These are phyloP conservation scores for Gallinago undulata DNA, from an alignment of 2,113 vertebrate species.

Conservation along the genomic window DNA sequence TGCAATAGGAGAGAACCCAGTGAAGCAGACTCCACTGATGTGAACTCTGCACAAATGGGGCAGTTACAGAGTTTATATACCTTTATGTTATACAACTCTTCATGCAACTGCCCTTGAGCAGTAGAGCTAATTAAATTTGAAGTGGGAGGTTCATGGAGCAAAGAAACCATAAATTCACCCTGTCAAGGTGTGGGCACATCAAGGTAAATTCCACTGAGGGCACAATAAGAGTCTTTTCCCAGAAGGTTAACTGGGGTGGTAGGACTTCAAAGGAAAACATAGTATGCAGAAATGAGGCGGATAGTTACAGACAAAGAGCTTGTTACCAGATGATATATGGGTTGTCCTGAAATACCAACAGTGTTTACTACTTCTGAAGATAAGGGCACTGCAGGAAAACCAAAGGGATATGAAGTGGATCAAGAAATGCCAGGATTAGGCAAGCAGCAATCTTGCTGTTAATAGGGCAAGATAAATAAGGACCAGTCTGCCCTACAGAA, in stretches of 20 bases:
- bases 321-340: neutral
- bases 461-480: neutral
- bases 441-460: neutral
- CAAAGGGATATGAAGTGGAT: neutral
- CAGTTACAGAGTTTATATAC: neutral
- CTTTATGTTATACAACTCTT: neutral
- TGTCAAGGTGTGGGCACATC: neutral
- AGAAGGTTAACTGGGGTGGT: neutral
- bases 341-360: neutral
- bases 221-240: neutral
- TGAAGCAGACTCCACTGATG: neutral
- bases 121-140: neutral
- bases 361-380: neutral
- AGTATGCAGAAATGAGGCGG: neutral
- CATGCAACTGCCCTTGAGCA: neutral
- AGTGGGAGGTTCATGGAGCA: neutral
- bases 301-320: neutral
- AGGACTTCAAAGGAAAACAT: neutral
- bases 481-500: neutral
- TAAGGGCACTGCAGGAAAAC: neutral
- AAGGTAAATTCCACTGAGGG: neutral
- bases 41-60: neutral
- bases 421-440: neutral
- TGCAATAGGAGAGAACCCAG: neutral
- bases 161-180: neutral